Percentiles rank a stretch among this genome's conserved stretches.
phyloP scores from a whole-genome alignment of 1,140 invertebrate genomes.

The Trichonephila clavipes region DNA sequence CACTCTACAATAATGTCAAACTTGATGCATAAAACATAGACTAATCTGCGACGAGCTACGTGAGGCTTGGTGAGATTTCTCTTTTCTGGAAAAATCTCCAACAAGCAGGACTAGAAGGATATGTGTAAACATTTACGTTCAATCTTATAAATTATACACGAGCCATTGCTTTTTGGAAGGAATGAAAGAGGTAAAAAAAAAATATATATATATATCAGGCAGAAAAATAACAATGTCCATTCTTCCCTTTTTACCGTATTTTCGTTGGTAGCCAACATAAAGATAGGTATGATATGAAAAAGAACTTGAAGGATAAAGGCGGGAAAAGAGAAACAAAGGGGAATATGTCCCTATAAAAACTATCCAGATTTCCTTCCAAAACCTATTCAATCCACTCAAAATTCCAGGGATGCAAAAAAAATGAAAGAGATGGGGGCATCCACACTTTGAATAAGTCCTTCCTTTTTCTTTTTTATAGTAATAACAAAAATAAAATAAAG shows the following conservation, averaged over 20 bases:
- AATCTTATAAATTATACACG: constrained; percentile 71
- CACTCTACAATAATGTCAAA: constrained; percentile 28
- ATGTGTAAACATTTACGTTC: constrained; percentile 62
- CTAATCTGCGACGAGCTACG: constrained; percentile 42
- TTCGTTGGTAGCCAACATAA: background rate
- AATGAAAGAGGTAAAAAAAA: background rate
- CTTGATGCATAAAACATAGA: constrained; percentile 62
- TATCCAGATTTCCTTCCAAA: constrained; percentile 29
- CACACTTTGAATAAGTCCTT: constrained; percentile 65
- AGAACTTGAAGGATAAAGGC: background rate
- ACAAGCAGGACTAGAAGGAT: background rate
- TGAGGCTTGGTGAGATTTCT: constrained; percentile 38
- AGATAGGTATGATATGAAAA: constrained; percentile 11
- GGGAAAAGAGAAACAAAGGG: background rate
- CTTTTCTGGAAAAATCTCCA: background rate
- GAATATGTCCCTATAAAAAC: constrained; percentile 57
- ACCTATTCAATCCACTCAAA: constrained; percentile 64
- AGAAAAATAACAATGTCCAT: background rate
- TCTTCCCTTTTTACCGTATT: constrained; percentile 1
- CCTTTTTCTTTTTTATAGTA: background rate
- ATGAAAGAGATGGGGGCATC: background rate
- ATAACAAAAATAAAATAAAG: background rate
- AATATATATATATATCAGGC: too few species aligned
- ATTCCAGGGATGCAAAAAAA: constrained; percentile 25
- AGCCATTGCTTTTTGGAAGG: constrained; percentile 21